phyloP scores from a whole-genome alignment of 2,888 invertebrate genomes.

The Limnephilus rhombicus region DNA sequence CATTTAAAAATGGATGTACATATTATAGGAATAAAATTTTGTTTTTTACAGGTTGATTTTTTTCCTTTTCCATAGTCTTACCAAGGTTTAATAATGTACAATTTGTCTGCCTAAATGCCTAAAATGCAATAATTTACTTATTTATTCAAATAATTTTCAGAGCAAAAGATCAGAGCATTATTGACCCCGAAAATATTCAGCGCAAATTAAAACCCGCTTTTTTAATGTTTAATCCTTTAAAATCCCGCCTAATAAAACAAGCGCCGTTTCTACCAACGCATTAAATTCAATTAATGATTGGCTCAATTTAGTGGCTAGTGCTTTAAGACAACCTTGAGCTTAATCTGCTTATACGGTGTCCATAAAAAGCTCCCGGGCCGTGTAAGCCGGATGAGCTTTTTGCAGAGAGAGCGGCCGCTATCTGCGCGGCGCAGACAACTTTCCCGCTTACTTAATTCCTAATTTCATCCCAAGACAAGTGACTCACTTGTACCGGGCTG shows the following conservation, averaged over 20 bases:
- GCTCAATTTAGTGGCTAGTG: conserved; percentile 59
- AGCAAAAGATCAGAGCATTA: no score
- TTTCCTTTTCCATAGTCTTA: no score
- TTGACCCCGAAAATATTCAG: no score
- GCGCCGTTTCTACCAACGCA: conserved; percentile 12
- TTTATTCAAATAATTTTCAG: no score
- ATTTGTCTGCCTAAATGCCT: no score
- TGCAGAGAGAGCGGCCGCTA: conserved; percentile 44
- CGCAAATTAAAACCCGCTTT: no score
- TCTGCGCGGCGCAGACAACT: conserved; percentile 39
- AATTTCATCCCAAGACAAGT: conserved; percentile 24
- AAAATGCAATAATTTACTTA: no score
- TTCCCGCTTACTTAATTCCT: conserved; percentile 35
- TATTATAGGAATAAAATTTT: no score
- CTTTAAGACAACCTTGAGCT: conserved; percentile 59
- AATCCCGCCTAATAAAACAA: background rate
- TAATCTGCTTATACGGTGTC: conserved; percentile 64
- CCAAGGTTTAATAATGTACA: no score
- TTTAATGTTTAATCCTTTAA: background rate
- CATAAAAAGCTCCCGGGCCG: conserved; percentile 58
- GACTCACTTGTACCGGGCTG: conserved; percentile 22
- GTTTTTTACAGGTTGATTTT: no score
- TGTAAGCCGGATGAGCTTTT: conserved; percentile 50
- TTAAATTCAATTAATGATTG: conserved; percentile 63
- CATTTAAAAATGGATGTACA: no score